A percentile compares a stretch with the other conserved stretches of the same genome.
phyloP scores from a whole-genome alignment of 2,113 vertebrate species.

The Larimichthys crocea region DNA sequence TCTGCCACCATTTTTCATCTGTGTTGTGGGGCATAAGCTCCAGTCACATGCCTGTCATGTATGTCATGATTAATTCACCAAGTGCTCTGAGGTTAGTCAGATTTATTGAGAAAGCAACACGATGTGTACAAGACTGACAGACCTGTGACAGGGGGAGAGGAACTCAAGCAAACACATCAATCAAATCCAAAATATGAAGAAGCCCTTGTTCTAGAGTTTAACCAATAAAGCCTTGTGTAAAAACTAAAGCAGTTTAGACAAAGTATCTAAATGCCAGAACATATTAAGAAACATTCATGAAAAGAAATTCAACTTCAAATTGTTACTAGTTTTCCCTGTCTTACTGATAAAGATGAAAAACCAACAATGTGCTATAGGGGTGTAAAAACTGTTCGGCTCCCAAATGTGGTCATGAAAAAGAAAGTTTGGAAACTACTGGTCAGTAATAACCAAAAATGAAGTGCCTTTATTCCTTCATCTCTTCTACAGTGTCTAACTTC shows the following conservation, averaged over 20 bases:
- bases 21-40: too few relatives aligned
- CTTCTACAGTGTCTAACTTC: not conserved
- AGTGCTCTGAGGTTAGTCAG: not conserved
- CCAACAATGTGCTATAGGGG: not conserved
- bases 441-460: too few relatives aligned
- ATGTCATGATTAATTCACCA: not conserved
- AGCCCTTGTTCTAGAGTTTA: not conserved
- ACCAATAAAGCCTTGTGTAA: not conserved
- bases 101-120: not conserved
- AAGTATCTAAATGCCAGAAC: not conserved
- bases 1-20: too few relatives aligned
- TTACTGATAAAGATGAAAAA: not conserved
- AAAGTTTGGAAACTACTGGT: too few relatives aligned
- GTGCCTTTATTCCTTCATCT: not conserved
- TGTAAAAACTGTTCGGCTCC: not conserved
- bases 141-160: not conserved
- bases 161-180: not conserved
- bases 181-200: not conserved
- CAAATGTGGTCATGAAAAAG: too few relatives aligned
- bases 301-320: not conserved
- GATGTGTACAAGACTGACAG: not conserved
- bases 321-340: not conserved
- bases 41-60: not conserved
- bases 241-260: not conserved
- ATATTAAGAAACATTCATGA: not conserved